Conservation (phyloP, 2,797 vertebrate genomes). For the Philypnodon macrostomus region DNA sequence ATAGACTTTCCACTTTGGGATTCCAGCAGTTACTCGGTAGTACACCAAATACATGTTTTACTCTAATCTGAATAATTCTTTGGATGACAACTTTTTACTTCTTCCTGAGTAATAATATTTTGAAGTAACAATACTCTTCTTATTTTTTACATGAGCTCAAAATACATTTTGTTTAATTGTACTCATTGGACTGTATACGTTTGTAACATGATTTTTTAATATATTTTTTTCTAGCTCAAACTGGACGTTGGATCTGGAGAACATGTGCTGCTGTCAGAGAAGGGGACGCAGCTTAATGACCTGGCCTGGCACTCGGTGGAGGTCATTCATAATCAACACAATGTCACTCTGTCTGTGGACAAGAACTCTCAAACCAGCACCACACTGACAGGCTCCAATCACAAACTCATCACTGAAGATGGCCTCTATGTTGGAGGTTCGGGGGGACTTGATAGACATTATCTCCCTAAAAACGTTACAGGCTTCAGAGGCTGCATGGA, state of each 20-base stretch:
- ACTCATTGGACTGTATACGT: too few species aligned
- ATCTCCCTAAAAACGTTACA: slow-evolving; percentile 64
- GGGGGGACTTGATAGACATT: slow-evolving; percentile 74
- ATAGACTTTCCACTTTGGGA: too few species aligned
- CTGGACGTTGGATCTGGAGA: slow-evolving; percentile 82
- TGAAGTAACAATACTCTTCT: too few species aligned
- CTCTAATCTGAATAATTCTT: too few species aligned
- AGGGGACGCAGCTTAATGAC: slow-evolving; percentile 80
- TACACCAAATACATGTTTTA: too few species aligned
- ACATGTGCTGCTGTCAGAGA: slow-evolving; percentile 75
- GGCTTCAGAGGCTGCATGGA: slow-evolving; percentile 87
- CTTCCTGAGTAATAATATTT: too few species aligned
- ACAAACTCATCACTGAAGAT: slow-evolving; percentile 73
- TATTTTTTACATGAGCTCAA: too few species aligned
- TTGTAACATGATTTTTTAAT: slow-evolving; percentile 18
- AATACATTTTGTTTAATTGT: too few species aligned
- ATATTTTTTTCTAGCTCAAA: slow-evolving; percentile 75
- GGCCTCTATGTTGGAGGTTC: slow-evolving; percentile 84
- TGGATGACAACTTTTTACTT: too few species aligned
- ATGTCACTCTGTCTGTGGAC: slow-evolving; percentile 80
- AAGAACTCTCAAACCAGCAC: slow-evolving; percentile 72
- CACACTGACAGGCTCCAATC: slow-evolving; percentile 62
- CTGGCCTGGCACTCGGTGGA: slow-evolving; percentile 86
- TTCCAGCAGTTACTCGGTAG: too few species aligned
- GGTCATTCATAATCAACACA: slow-evolving; percentile 65